These are phyloP conservation scores for Heliconius eleuchia DNA, from an alignment of 1,140 invertebrate species.

Conservation along the genomic window DNA sequence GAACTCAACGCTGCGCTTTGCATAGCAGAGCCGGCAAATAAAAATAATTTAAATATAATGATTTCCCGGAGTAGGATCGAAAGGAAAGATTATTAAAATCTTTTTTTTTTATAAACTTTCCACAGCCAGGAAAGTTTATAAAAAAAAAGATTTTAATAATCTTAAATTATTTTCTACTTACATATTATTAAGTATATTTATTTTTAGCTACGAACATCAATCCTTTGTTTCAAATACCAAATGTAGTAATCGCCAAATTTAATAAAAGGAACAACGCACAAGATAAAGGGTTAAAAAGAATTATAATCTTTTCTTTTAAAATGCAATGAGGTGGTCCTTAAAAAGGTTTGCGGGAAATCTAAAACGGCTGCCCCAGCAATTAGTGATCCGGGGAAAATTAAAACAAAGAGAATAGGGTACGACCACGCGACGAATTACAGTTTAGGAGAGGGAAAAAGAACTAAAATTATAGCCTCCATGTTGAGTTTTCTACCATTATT, in stretches of 20 bases:
- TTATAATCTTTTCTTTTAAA: constrained; percentile 81
- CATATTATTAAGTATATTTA: too few species aligned
- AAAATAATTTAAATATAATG: too few species aligned
- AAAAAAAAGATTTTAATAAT: too few species aligned
- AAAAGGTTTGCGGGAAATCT: constrained; percentile 76
- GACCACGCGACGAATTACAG: constrained; percentile 60
- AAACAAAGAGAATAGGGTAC: constrained; percentile 70
- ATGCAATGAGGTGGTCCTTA: constrained; percentile 80
- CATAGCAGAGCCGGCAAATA: too few species aligned
- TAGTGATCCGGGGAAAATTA: constrained; percentile 75
- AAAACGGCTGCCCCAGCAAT: constrained; percentile 73
- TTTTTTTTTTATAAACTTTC: too few species aligned
- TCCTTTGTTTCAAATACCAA: constrained; percentile 29
- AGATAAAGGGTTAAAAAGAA: constrained; percentile 66
- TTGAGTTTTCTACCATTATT: constrained; percentile 8
- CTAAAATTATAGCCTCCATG: constrained; percentile 15
- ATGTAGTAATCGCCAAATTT: constrained; percentile 64
- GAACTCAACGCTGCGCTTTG: too few species aligned
- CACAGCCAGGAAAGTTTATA: too few species aligned
- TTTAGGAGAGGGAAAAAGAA: constrained; percentile 18
- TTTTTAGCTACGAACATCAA: neutral
- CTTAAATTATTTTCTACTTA: too few species aligned
- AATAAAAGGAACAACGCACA: constrained; percentile 68
- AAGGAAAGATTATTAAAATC: too few species aligned
- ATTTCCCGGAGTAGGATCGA: too few species aligned